Percentiles rank a stretch among this genome's conserved stretches.
Evolutionary conservation across 2,113 vertebrate genomes (phyloP).

Genomic region (Ptychochromis oligacanthus): DNA sequence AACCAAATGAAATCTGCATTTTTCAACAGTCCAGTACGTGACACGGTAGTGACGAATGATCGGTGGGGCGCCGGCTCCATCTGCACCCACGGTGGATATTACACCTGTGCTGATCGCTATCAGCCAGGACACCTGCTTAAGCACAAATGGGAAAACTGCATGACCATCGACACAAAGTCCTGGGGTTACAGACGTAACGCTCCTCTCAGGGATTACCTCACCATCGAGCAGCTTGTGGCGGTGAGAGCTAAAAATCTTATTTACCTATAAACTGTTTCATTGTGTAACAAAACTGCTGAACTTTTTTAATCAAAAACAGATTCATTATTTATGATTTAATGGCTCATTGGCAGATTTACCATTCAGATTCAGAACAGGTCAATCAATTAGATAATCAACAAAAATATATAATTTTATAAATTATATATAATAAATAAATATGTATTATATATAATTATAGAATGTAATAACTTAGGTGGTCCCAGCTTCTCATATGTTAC

Average conservation of each 20-base stretch:
- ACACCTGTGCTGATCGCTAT: slow-evolving; percentile 92
- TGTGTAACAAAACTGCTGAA: too few relatives aligned
- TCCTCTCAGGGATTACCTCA: slow-evolving; percentile 83
- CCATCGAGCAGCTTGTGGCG: slow-evolving; percentile 83
- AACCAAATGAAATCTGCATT: background rate
- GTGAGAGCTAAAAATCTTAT: slow-evolving; percentile 69
- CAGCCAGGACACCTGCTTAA: slow-evolving; percentile 88
- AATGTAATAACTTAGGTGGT: too few relatives aligned
- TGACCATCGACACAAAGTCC: slow-evolving; percentile 89
- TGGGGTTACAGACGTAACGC: slow-evolving; percentile 93
- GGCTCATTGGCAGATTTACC: background rate
- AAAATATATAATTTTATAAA: too few relatives aligned
- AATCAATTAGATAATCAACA: too few relatives aligned
- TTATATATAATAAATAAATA: too few relatives aligned
- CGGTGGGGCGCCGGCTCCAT: slow-evolving; percentile 89
- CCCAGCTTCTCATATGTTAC: too few relatives aligned
- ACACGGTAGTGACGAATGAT: slow-evolving; percentile 94
- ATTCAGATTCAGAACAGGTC: too few relatives aligned
- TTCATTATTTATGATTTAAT: background rate
- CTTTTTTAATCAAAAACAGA: background rate
- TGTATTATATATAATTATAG: too few relatives aligned
- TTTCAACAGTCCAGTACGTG: slow-evolving; percentile 86
- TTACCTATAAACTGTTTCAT: background rate
- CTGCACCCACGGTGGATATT: slow-evolving; percentile 91
- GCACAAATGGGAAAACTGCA: slow-evolving; percentile 98